Base-by-base conservation (phyloP, 2,113 vertebrate genomes). In the Gallinago undulata region DNA sequence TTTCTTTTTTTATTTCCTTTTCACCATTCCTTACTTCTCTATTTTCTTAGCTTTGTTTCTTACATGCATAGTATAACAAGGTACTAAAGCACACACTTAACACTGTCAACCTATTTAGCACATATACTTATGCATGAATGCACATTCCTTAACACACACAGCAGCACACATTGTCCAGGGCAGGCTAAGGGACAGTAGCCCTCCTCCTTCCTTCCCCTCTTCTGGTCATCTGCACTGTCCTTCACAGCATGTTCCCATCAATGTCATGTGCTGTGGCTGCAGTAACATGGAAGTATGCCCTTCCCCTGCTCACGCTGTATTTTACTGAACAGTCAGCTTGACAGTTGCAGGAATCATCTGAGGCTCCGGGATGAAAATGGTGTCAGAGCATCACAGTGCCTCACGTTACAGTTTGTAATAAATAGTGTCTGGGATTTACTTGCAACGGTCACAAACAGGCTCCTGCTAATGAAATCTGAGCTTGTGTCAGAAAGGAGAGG, bases 401-500 rank as follows among this genome's bases (percentile, higher is more conserved):
- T 82, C 64, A 24, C 28, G 15, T 47, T 55, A 37, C 16, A 33
- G 9, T 72, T 79, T 69, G 35, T 30, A 84, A 82, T 6, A 24
- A 88, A 35, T 22, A 50, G 18, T 68, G 70, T 28, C 77, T 94
- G 84, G 80, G 69, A 93, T 73, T 88, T 95, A 86, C 60, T 67
- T 56, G 50, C 51, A 80, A 67, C 53, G 86, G 66, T 50, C 75
- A 87, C 1, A 0, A 82, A 92, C 92, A 96, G 91, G 66, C 68
- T 92, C 76, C n/a, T 60, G 37, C 48, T 96, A 96, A 96, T 93
- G 93, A 94, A 96, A 90, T 63, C 67, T 84, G 72, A 96, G 80
- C 64, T 39, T 48, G n/a, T 82, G 73, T 94, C 88, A 77, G 56
- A 93, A 87, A 93, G 62, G 56, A 92, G 75, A 96, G 53, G 66